phyloP scores from a whole-genome alignment of 2,797 vertebrate genomes.

The Danio albolineatus region DNA sequence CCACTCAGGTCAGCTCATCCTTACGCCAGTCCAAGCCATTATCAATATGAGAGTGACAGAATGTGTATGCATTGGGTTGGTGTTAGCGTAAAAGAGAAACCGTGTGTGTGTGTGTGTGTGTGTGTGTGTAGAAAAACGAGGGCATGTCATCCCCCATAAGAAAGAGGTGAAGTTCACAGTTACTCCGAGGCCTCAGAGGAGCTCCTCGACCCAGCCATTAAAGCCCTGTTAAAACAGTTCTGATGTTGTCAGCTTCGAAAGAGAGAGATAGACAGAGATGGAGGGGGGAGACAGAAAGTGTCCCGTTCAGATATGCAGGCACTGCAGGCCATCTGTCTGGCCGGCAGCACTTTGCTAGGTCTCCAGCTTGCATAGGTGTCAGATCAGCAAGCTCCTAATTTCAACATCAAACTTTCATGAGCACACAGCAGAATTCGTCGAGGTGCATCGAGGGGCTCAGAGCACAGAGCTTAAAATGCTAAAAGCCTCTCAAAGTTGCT shows the following conservation, averaged over 20 bases:
- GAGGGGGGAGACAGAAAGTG: constrained; percentile 1
- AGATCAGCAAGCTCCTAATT: constrained; percentile 53
- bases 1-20: constrained; percentile 31
- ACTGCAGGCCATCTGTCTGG: background rate
- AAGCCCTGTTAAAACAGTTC: constrained; percentile 72
- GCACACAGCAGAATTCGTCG: background rate
- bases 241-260: constrained; percentile 65
- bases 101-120: constrained; percentile 1
- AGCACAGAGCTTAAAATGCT: constrained; percentile 7
- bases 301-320: background rate
- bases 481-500: constrained; percentile 11
- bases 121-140: constrained; percentile 60
- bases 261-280: constrained; percentile 27
- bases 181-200: constrained; percentile 70
- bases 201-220: constrained; percentile 69
- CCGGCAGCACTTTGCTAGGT: constrained; percentile 37
- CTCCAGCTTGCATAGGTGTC: constrained; percentile 53
- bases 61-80: constrained; percentile 15
- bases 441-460: background rate
- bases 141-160: constrained; percentile 74
- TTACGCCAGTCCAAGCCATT: constrained; percentile 23
- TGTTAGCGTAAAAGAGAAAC: constrained; percentile 22
- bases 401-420: constrained; percentile 57
- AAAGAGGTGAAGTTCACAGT: constrained; percentile 62
- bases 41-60: constrained; percentile 9